Evolutionary conservation across 2,797 vertebrate genomes (phyloP).

Genomic region (Echiichthys vipera): DNA sequence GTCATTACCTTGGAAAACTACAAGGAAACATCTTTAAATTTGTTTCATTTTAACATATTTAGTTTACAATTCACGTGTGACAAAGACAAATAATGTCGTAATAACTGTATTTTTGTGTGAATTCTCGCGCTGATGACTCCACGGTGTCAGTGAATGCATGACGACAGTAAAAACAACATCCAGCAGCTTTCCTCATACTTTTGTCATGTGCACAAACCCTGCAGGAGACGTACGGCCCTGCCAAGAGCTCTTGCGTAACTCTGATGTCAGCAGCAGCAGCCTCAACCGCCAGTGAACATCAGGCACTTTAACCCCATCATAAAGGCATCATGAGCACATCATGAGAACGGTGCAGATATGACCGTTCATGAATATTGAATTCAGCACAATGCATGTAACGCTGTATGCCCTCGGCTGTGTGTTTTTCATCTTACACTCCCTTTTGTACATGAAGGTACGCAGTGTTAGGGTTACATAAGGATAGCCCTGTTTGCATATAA

Average conservation of each 20-base stretch:
- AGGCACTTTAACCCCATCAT: slow-evolving; percentile 7
- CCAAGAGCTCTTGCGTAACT: slow-evolving; percentile 52
- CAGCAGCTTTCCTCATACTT: slow-evolving; percentile 44
- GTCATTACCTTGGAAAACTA: too few species aligned
- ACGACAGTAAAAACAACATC: slow-evolving; percentile 10
- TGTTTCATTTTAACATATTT: neutral
- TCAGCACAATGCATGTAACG: too few species aligned
- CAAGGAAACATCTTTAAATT: neutral
- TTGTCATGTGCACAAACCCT: slow-evolving; percentile 41
- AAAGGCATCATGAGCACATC: neutral
- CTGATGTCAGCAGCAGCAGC: slow-evolving; percentile 47
- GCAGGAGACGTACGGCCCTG: slow-evolving; percentile 20
- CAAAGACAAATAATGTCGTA: too few species aligned
- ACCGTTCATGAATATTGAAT: neutral
- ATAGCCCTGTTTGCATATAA: neutral
- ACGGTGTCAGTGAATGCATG: neutral
- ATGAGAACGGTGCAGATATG: neutral
- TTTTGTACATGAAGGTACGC: neutral
- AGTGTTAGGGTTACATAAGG: neutral
- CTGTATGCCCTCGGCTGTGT: neutral
- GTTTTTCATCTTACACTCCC: too few species aligned
- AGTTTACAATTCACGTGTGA: too few species aligned
- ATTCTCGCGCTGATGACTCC: neutral
- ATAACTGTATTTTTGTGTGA: neutral
- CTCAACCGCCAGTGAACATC: neutral